Percentiles rank a stretch among this genome's conserved stretches.
phyloP scores from a whole-genome alignment of 1,140 invertebrate genomes.

The Eulimnadia texana region DNA sequence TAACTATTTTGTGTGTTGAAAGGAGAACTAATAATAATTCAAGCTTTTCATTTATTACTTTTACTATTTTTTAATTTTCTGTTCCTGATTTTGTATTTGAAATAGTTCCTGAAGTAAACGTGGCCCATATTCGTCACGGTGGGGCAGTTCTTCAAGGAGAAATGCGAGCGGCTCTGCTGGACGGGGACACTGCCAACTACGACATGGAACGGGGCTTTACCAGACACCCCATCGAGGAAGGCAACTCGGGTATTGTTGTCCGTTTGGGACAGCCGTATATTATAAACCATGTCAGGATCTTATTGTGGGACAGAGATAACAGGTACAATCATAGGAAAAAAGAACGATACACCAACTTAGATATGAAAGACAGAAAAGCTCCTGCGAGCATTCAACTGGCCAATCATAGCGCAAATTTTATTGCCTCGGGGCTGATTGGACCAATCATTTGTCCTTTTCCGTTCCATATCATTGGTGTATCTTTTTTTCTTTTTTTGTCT shows the following conservation, averaged over 20 bases:
- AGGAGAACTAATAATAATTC: too few relatives aligned
- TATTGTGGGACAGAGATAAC: slow-evolving; percentile 86
- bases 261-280: slow-evolving; percentile 75
- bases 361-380: too few relatives aligned
- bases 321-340: slow-evolving; percentile 42
- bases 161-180: slow-evolving; percentile 66
- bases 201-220: slow-evolving; percentile 88
- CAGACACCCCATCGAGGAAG: slow-evolving; percentile 73
- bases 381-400: too few relatives aligned
- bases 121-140: slow-evolving; percentile 59
- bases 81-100: neutral
- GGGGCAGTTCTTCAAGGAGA: slow-evolving; percentile 74
- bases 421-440: too few relatives aligned
- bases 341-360: too few relatives aligned
- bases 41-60: neutral
- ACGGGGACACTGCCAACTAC: slow-evolving; percentile 73
- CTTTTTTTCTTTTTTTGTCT: neutral
- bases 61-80: neutral
- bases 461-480: slow-evolving; percentile 4
- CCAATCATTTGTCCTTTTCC: too few relatives aligned
- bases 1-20: too few relatives aligned
- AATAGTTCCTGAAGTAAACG: slow-evolving; percentile 82
- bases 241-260: slow-evolving; percentile 66
- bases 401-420: too few relatives aligned
- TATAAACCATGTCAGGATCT: slow-evolving; percentile 81